phyloP scores from a whole-genome alignment of 2,797 vertebrate genomes.

The Denticeps clupeoides region DNA sequence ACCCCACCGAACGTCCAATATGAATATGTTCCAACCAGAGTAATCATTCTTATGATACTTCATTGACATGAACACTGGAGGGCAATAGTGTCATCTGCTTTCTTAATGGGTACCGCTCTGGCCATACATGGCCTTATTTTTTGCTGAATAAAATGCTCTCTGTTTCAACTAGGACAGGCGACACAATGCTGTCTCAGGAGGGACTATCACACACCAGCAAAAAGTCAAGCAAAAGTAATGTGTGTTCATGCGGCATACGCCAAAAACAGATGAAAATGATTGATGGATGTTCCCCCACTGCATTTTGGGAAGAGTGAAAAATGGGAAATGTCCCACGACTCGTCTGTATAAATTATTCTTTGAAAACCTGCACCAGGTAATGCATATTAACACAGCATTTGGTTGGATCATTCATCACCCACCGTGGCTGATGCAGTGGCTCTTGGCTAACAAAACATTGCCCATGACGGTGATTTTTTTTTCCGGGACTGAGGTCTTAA shows the following conservation, averaged over 20 bases:
- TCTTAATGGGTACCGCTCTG: background rate
- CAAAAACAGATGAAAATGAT: too few species aligned
- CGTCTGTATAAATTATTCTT: too few species aligned
- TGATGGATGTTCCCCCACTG: too few species aligned
- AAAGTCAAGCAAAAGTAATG: background rate
- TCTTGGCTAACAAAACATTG: too few species aligned
- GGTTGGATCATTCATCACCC: too few species aligned
- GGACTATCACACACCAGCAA: background rate
- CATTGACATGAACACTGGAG: conserved; percentile 3
- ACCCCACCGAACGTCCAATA: background rate
- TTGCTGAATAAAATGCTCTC: background rate
- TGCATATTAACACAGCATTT: too few species aligned
- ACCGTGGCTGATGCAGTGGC: too few species aligned
- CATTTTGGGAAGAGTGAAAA: too few species aligned
- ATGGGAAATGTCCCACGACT: too few species aligned
- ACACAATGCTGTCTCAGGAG: background rate
- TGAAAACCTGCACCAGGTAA: too few species aligned
- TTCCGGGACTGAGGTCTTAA: background rate
- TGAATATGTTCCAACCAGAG: background rate
- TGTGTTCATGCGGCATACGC: too few species aligned
- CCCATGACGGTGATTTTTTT: too few species aligned
- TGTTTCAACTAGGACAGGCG: background rate
- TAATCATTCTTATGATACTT: background rate
- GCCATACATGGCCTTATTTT: background rate
- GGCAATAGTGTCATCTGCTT: conserved; percentile 13